Evolutionary conservation across 2,888 invertebrate genomes (phyloP), one percentile per base, ranked within the genome.

Genomic region (Drosophila siamana): DNA sequence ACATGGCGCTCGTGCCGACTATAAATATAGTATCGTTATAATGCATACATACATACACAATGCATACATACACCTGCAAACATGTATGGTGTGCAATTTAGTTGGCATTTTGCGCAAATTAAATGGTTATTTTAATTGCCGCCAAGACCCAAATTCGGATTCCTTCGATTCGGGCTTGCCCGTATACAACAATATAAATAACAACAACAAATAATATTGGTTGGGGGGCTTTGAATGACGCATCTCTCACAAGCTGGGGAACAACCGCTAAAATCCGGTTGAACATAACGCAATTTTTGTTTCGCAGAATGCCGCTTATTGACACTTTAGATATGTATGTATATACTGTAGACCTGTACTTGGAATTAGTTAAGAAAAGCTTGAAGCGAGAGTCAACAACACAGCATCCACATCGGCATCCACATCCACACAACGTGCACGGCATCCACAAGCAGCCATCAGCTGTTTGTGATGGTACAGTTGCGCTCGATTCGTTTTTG

Each of bases 401-500:
- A 19, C 19, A 19, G 19, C 1, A 3, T 19, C 19, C 19, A 19
- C n/a, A n/a, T n/a, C n/a, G n/a, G n/a, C n/a, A n/a, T n/a, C n/a
- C n/a, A n/a, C n/a, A n/a, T n/a, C n/a, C n/a, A n/a, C n/a, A n/a
- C 19, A 19, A 19, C 19, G 19, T 19, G 19, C 19, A 54, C 44
- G 46, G 26, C 28, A 51, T 19, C 7, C 19, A 30, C 41, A 30
- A 33, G 55, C 40, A 59, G 63, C 44, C 11, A 51, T 59, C 67
- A 47, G 51, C 44, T 57, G 52, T 63, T 41, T n/a, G n/a, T n/a
- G 43, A 24, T 47, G 67, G 82, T 82, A 85, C 82, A 82, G 82
- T 82, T 80, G 80, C 62, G 78, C 67, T 52, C 46, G 52, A 16
- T 64, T 44, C 33, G 19, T 15, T 24, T 36, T 6, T 28, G 33